Conservation (phyloP, 37 sponge, comb jelly and placozoan genomes). For the Halichondria panicea region DNA sequence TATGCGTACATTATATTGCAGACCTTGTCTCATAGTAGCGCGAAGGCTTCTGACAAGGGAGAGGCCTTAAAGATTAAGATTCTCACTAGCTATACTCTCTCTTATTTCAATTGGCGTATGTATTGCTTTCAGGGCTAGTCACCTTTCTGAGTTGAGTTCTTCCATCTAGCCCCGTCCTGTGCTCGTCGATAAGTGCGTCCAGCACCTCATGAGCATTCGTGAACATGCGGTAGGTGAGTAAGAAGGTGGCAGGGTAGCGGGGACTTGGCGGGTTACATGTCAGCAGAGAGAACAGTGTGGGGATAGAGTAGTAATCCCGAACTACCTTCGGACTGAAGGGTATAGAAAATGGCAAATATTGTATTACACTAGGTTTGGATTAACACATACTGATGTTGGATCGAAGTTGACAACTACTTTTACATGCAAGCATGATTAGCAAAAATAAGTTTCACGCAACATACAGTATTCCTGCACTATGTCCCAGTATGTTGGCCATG, state of each 20-base stretch:
- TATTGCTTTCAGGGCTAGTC: background rate
- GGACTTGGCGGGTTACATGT: slow-evolving; percentile 48
- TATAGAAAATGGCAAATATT: no score
- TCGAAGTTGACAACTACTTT: no score
- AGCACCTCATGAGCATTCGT: slow-evolving; percentile 67
- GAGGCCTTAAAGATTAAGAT: background rate
- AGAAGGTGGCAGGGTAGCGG: slow-evolving; percentile 53
- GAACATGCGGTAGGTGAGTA: slow-evolving; percentile 69
- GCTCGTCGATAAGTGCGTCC: slow-evolving; percentile 50
- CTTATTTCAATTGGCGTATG: background rate
- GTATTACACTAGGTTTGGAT: no score
- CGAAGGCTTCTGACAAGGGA: no score
- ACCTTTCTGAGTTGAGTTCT: background rate
- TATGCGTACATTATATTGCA: background rate
- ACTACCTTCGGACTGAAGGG: no score
- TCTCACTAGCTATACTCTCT: no score
- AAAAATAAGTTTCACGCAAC: no score
- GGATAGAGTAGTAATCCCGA: slow-evolving; percentile 37
- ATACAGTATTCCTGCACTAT: no score
- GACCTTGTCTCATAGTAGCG: background rate
- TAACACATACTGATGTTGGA: no score
- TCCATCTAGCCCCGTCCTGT: slow-evolving; percentile 29
- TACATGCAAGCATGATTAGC: no score
- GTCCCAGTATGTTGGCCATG: no score
- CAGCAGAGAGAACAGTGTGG: slow-evolving; percentile 40